phyloP scores from a whole-genome alignment of 1,140 invertebrate genomes.

The Daktulosphaira vitifoliae region DNA sequence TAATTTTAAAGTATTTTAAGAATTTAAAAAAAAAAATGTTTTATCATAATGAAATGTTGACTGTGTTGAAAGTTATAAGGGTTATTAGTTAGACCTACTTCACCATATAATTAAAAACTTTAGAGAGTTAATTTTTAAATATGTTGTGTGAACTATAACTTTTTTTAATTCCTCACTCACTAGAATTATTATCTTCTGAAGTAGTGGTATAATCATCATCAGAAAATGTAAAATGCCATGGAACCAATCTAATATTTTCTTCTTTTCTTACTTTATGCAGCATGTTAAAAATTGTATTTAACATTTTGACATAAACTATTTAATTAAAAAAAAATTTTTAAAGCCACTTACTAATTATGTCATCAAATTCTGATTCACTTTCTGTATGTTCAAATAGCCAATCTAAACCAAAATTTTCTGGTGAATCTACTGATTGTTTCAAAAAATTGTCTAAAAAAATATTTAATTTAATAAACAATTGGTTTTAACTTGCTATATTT shows the following conservation, averaged over 20 bases:
- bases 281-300: slow-evolving; percentile 17
- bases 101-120: too few relatives aligned
- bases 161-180: slow-evolving; percentile 19
- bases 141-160: too few relatives aligned
- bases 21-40: not conserved
- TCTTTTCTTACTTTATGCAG: slow-evolving; percentile 11
- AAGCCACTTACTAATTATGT: not conserved
- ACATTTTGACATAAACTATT: not conserved
- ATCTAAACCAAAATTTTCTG: slow-evolving; percentile 44
- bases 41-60: too few relatives aligned
- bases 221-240: slow-evolving; percentile 18
- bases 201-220: slow-evolving; percentile 32
- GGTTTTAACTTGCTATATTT: not conserved
- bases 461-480: not conserved
- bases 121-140: too few relatives aligned
- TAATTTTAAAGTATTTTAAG: not conserved
- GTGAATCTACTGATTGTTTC: slow-evolving; percentile 4
- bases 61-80: too few relatives aligned
- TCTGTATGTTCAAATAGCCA: slow-evolving; percentile 49
- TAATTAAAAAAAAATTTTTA: not conserved
- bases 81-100: too few relatives aligned
- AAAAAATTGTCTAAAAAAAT: slow-evolving; percentile 2
- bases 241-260: slow-evolving; percentile 13
- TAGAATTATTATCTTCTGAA: slow-evolving; percentile 32
- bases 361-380: slow-evolving; percentile 45